A percentile compares a stretch with the other conserved stretches of the same genome.
Conservation (phyloP, 2,888 invertebrate genomes). For the Xestia ashworthii region DNA sequence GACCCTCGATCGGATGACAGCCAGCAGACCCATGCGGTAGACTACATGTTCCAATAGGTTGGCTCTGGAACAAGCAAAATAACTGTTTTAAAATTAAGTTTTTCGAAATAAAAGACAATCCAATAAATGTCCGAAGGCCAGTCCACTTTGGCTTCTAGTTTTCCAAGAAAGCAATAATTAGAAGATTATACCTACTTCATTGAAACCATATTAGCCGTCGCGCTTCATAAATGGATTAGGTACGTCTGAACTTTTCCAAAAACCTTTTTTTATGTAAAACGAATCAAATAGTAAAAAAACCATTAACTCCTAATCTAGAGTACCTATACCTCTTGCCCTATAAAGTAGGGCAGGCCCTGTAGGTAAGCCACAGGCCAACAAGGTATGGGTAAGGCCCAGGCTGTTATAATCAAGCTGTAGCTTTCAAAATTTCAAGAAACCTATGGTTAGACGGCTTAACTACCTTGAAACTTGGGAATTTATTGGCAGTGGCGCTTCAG, state of each 20-base stretch:
- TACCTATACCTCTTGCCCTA: too few relatives aligned
- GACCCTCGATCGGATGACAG: constrained; percentile 96
- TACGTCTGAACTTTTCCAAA: too few relatives aligned
- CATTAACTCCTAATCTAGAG: too few relatives aligned
- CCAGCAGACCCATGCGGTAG: constrained; percentile 98
- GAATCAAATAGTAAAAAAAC: too few relatives aligned
- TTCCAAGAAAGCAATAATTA: background rate
- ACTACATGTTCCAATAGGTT: constrained; percentile 96
- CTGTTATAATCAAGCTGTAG: background rate
- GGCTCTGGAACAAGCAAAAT: constrained; percentile 92
- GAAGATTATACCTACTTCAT: background rate
- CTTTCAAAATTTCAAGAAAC: background rate
- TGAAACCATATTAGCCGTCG: background rate
- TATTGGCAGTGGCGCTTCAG: background rate
- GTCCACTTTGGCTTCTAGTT: background rate
- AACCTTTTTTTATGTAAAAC: too few relatives aligned
- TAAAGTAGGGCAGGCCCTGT: too few relatives aligned
- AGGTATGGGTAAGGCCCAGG: background rate
- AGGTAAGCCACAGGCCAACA: background rate
- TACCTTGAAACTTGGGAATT: background rate
- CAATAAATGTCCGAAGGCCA: too few relatives aligned
- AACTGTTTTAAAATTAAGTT: background rate
- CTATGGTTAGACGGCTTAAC: background rate
- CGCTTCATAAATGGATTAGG: too few relatives aligned
- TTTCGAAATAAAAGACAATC: background rate